Evolutionary conservation across 2,888 invertebrate species (phyloP).

Genomic region (Azorinus chamasolen): DNA sequence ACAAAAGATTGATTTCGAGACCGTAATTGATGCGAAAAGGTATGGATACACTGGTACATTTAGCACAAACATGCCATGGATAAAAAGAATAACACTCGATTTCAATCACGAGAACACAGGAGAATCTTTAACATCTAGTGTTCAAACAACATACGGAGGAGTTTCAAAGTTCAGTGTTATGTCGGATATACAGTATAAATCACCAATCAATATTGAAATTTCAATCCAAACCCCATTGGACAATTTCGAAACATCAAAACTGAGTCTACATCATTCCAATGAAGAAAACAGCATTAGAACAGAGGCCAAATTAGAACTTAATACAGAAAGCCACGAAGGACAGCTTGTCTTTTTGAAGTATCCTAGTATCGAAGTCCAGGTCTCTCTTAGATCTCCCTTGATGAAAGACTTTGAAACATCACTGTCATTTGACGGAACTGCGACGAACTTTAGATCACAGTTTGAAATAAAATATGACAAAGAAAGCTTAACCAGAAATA

Average conservation of each 20-base stretch:
- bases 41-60: too few species aligned
- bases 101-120: too few species aligned
- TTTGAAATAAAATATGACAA: constrained; percentile 24
- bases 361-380: constrained; percentile 35
- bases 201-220: constrained; percentile 12
- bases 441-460: constrained; percentile 28
- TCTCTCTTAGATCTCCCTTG: constrained; percentile 53
- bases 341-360: constrained; percentile 48
- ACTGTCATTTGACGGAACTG: constrained; percentile 13
- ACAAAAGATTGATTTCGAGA: too few species aligned
- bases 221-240: constrained; percentile 51
- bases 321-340: constrained; percentile 36
- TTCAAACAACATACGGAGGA: too few species aligned
- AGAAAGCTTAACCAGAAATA: constrained; percentile 14
- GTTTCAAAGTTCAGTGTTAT: constrained; percentile 29
- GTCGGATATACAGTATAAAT: constrained; percentile 36
- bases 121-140: too few species aligned
- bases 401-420: constrained; percentile 28
- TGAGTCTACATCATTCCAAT: constrained; percentile 50
- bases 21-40: too few species aligned
- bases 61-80: too few species aligned
- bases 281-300: constrained; percentile 49
- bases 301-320: constrained; percentile 35
- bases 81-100: too few species aligned
- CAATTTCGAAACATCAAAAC: constrained; percentile 35